Conservation (phyloP, 2,888 invertebrate species). For the Aporophyla lueneburgensis region DNA sequence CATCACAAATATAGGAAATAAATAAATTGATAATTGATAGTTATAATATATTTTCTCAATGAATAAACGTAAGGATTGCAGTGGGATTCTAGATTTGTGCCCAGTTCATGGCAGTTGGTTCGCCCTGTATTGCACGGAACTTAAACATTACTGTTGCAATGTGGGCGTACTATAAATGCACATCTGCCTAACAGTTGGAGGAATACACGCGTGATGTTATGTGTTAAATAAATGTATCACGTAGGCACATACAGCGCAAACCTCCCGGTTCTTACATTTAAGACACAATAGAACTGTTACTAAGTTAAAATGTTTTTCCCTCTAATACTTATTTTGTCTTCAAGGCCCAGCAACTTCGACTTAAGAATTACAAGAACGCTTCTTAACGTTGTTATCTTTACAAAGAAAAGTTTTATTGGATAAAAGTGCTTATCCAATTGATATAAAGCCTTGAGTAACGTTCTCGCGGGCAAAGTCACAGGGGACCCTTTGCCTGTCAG, state of each 20-base stretch:
- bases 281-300: background rate
- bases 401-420: constrained; percentile 57
- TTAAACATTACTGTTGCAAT: too few species aligned
- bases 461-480: constrained; percentile 16
- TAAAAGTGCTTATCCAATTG: constrained; percentile 61
- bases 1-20: too few species aligned
- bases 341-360: constrained; percentile 30
- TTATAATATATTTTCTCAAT: too few species aligned
- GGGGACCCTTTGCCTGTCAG: constrained; percentile 53
- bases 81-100: too few species aligned
- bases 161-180: background rate
- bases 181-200: background rate
- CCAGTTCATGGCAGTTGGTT: too few species aligned
- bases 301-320: background rate
- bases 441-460: constrained; percentile 48
- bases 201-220: background rate
- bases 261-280: background rate
- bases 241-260: background rate
- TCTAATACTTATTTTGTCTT: constrained; percentile 16
- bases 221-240: background rate
- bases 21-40: too few species aligned
- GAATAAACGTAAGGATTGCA: background rate
- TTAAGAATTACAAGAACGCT: constrained; percentile 53
- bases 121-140: too few species aligned
- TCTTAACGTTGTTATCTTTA: constrained; percentile 45